Conservation (phyloP, 1,140 invertebrate species). For the Drosophila oshimai region DNA sequence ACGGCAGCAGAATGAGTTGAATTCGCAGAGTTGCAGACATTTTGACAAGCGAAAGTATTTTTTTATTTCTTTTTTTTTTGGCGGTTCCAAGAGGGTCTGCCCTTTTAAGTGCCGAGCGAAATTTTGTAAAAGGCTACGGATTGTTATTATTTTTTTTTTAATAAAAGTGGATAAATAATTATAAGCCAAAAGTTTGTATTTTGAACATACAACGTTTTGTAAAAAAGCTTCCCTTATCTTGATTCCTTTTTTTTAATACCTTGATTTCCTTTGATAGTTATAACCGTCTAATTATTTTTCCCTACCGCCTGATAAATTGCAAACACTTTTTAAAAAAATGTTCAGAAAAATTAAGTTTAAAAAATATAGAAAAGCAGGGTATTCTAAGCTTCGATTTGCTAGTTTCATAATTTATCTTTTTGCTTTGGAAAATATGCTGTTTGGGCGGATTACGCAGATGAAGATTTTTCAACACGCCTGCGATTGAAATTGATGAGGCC, state of each 20-base stretch:
- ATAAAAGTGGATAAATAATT: no score
- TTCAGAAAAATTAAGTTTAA: neutral
- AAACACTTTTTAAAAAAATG: neutral
- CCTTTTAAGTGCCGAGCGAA: constrained; percentile 23
- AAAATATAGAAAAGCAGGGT: neutral
- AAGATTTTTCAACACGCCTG: constrained; percentile 22
- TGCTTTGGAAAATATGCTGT: neutral
- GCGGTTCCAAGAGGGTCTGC: constrained; percentile 16
- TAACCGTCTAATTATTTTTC: no score
- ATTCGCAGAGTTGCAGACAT: constrained; percentile 32
- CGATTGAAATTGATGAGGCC: constrained; percentile 43
- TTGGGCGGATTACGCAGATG: constrained; percentile 1
- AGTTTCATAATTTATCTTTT: neutral
- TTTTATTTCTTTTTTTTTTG: neutral
- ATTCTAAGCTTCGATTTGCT: neutral
- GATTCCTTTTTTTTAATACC: neutral
- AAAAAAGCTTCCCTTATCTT: neutral
- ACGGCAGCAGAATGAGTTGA: constrained; percentile 6
- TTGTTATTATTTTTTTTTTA: constrained; percentile 14
- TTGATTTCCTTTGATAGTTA: neutral
- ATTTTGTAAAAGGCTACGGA: constrained; percentile 17
- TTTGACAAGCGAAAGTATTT: constrained; percentile 38
- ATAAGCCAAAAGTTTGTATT: constrained; percentile 1
- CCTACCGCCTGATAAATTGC: neutral
- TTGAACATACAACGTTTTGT: neutral